Conservation (phyloP, 2,113 vertebrate genomes). For the Hylia prasina region DNA sequence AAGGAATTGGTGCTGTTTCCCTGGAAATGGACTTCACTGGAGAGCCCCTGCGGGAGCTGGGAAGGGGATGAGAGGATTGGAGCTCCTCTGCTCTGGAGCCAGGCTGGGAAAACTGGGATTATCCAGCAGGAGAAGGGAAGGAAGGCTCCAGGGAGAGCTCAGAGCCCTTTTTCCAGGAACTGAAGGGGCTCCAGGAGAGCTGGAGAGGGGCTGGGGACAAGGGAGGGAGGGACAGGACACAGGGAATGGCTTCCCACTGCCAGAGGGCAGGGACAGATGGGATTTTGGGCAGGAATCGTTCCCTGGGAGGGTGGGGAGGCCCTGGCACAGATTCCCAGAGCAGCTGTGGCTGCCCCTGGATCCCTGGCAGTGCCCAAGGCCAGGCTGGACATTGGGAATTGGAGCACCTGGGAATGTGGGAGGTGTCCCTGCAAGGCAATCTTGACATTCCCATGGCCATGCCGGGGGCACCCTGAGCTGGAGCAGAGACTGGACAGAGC, state of each 20-base stretch:
- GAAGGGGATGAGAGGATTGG: background rate
- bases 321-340: background rate
- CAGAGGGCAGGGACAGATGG: background rate
- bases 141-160: accelerated
- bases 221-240: background rate
- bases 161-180: background rate
- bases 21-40: background rate
- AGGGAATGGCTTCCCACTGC: background rate
- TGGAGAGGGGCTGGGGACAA: background rate
- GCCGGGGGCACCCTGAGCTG: too few relatives aligned
- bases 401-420: too few relatives aligned
- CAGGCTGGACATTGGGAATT: background rate
- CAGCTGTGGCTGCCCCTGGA: background rate
- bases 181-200: background rate
- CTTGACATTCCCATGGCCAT: too few relatives aligned
- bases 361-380: background rate
- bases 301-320: accelerated
- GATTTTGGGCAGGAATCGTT: background rate
- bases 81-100: background rate
- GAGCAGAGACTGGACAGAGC: too few relatives aligned
- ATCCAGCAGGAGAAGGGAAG: background rate
- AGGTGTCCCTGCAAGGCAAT: too few relatives aligned
- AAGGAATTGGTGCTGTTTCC: background rate
- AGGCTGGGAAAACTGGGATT: background rate
- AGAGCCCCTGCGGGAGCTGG: background rate